Conservation (phyloP, 2,888 invertebrate genomes). For the Schizaphis graminum region DNA sequence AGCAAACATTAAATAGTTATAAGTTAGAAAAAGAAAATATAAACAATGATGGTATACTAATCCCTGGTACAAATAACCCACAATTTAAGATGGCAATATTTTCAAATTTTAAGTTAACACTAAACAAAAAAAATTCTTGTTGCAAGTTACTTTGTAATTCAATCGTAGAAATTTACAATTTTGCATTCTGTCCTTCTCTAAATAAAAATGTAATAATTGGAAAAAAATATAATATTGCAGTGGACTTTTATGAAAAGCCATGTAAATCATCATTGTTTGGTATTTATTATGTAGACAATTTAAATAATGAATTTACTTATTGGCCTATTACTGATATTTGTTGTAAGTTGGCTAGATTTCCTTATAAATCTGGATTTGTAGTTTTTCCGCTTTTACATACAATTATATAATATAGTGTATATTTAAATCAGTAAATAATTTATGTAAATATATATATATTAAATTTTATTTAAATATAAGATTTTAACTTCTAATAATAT, state of each 20-base stretch:
- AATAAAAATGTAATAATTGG: conserved; percentile 25
- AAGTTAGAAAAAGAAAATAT: background rate
- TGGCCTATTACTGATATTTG: too few relatives aligned
- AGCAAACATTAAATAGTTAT: background rate
- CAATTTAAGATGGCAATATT: conserved; percentile 2
- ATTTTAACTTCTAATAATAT: too few relatives aligned
- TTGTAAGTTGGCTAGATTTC: too few relatives aligned
- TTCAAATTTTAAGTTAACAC: conserved; percentile 34
- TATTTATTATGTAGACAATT: too few relatives aligned
- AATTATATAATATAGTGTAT: background rate
- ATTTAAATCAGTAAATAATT: too few relatives aligned
- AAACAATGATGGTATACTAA: conserved; percentile 17
- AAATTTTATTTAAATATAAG: too few relatives aligned
- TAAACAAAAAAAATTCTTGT: background rate
- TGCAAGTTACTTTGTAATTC: background rate
- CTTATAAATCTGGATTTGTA: background rate
- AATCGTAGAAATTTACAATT: conserved; percentile 28
- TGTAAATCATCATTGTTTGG: background rate
- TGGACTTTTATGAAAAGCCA: background rate
- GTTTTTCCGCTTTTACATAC: background rate
- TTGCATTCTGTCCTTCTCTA: background rate
- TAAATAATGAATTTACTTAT: too few relatives aligned
- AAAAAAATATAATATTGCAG: background rate
- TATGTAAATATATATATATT: too few relatives aligned
- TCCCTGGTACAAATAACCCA: background rate